Conservation (phyloP, 2,113 vertebrate genomes). For the Rhodinocichla rosea region DNA sequence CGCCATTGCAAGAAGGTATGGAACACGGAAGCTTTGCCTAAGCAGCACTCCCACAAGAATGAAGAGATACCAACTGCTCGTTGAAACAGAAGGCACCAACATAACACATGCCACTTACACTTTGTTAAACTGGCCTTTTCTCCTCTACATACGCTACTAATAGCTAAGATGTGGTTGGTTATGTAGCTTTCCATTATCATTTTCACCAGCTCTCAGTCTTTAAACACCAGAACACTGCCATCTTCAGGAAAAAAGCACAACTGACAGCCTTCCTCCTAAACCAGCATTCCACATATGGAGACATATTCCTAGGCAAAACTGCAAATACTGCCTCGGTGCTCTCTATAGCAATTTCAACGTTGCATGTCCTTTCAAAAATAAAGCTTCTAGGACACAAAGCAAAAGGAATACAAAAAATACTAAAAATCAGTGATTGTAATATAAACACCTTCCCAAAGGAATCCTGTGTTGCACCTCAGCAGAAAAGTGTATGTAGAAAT, state of each 20-base stretch:
- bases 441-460: neutral
- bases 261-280: neutral
- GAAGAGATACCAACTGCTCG: neutral
- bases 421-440: neutral
- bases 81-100: neutral
- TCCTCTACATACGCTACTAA: neutral
- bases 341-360: neutral
- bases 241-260: neutral
- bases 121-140: neutral
- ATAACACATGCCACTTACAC: neutral
- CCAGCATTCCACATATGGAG: neutral
- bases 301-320: neutral
- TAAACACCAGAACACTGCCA: neutral
- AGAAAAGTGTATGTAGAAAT: neutral
- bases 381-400: neutral
- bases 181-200: neutral
- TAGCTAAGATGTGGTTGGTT: neutral
- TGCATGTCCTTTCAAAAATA: neutral
- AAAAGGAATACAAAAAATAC: neutral
- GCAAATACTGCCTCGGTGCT: neutral
- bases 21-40: neutral
- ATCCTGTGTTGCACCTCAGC: neutral
- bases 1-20: rapidly evolving
- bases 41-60: neutral
- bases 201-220: neutral